phyloP scores from a whole-genome alignment of 2,888 invertebrate species.

The Drosophila limbata region DNA sequence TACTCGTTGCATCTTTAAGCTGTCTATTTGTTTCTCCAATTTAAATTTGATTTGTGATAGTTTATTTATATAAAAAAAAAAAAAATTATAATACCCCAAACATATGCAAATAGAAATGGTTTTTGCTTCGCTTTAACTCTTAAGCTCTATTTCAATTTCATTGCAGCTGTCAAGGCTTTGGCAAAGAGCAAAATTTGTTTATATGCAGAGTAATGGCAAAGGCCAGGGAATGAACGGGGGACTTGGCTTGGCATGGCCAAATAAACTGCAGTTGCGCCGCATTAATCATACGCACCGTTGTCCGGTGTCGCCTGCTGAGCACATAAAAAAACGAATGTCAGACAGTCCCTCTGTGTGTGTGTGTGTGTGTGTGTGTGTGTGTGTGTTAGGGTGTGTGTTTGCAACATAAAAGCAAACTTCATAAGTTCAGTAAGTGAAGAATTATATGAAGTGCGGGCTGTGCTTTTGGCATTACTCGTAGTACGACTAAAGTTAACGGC shows the following conservation, averaged over 20 bases:
- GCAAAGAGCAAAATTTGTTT: slow-evolving; percentile 36
- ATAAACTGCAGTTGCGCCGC: slow-evolving; percentile 49
- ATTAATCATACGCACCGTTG: slow-evolving; percentile 68
- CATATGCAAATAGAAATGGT: slow-evolving; percentile 9
- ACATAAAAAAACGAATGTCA: slow-evolving; percentile 36
- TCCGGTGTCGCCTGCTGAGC: slow-evolving; percentile 41
- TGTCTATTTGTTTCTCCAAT: neutral
- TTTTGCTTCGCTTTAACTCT: neutral
- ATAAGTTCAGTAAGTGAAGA: slow-evolving; percentile 62
- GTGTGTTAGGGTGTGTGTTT: slow-evolving; percentile 5
- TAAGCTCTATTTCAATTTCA: slow-evolving; percentile 6
- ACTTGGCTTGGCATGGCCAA: slow-evolving; percentile 33
- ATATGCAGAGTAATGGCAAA: slow-evolving; percentile 4
- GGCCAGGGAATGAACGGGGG: neutral
- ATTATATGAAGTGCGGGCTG: slow-evolving; percentile 64
- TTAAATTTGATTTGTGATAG: slow-evolving; percentile 7
- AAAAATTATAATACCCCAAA: neutral
- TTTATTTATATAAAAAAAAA: neutral
- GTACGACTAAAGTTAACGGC: slow-evolving; percentile 49
- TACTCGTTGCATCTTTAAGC: no score
- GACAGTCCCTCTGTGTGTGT: slow-evolving; percentile 23
- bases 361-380: slow-evolving; percentile 9
- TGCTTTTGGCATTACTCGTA: slow-evolving; percentile 45
- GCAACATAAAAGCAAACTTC: slow-evolving; percentile 47
- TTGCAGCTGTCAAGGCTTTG: slow-evolving; percentile 33